Evolutionary conservation across 2,888 invertebrate species (phyloP).

Genomic region (Lithophane ornitopus): DNA sequence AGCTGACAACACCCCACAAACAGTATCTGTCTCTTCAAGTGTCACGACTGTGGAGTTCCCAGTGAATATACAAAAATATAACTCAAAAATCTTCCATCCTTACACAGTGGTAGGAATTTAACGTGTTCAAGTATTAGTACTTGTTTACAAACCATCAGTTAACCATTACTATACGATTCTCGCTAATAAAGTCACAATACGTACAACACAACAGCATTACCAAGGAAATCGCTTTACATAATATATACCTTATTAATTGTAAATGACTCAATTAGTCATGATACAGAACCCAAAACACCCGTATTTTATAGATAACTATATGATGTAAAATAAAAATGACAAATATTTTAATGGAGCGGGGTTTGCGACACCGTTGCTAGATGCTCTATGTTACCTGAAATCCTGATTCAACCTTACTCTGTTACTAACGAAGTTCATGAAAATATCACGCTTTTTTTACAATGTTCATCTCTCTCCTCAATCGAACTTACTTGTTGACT

Average conservation of each 20-base stretch:
- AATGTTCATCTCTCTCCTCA: not conserved
- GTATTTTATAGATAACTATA: conserved; percentile 77
- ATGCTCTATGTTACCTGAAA: conserved; percentile 33
- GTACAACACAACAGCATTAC: conserved; percentile 83
- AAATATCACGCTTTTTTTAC: not conserved
- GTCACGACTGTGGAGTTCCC: conserved; percentile 34
- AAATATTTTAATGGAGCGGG: conserved; percentile 73
- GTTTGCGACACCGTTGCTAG: conserved; percentile 76
- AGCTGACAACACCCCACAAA: conserved; percentile 52
- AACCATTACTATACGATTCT: conserved; percentile 76
- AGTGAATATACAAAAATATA: conserved; percentile 56
- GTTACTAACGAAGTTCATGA: not conserved
- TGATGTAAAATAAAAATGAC: conserved; percentile 78
- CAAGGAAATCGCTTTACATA: conserved; percentile 87
- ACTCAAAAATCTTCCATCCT: conserved; percentile 46
- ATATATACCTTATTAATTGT: conserved; percentile 77
- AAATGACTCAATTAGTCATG: conserved; percentile 76
- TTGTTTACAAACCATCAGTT: conserved; percentile 69
- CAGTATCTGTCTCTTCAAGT: conserved; percentile 52
- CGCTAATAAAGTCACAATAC: conserved; percentile 69
- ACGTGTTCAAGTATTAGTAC: conserved; percentile 38
- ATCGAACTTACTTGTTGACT: conserved; percentile 35
- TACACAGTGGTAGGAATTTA: conserved; percentile 29
- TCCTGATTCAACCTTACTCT: not conserved
- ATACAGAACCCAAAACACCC: conserved; percentile 75